phyloP scores from a whole-genome alignment of 2,113 vertebrate species.

The Engraulis encrasicolus region DNA sequence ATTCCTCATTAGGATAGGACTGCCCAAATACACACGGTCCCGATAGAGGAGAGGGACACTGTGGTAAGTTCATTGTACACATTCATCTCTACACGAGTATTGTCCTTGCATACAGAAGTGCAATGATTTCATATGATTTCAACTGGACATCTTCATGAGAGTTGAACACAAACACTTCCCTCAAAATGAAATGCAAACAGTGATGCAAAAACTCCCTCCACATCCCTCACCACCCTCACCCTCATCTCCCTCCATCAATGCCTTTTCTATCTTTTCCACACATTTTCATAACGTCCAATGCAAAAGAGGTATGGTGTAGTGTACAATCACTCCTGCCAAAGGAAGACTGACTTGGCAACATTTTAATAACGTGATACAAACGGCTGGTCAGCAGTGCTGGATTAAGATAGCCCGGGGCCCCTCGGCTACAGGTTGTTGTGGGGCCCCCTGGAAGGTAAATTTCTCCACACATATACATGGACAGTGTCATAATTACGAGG shows the following conservation, averaged over 20 bases:
- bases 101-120: neutral
- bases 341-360: neutral
- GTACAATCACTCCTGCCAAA: neutral
- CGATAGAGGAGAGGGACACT: no score
- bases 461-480: no score
- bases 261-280: neutral
- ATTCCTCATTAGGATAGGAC: no score
- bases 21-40: no score
- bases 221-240: neutral
- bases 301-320: neutral
- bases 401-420: no score
- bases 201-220: neutral
- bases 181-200: neutral
- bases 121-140: neutral
- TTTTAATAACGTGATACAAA: neutral
- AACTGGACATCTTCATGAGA: neutral
- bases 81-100: neutral
- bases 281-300: neutral
- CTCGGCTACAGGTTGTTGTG: no score
- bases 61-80: no score
- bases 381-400: neutral
- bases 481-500: no score
- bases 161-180: neutral
- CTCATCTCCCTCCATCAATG: neutral
- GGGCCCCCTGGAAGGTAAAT: no score